Percentiles rank a stretch among this genome's conserved stretches.
Conservation (phyloP, 2,888 invertebrate species). For the Lissocephala sabroskyi region DNA sequence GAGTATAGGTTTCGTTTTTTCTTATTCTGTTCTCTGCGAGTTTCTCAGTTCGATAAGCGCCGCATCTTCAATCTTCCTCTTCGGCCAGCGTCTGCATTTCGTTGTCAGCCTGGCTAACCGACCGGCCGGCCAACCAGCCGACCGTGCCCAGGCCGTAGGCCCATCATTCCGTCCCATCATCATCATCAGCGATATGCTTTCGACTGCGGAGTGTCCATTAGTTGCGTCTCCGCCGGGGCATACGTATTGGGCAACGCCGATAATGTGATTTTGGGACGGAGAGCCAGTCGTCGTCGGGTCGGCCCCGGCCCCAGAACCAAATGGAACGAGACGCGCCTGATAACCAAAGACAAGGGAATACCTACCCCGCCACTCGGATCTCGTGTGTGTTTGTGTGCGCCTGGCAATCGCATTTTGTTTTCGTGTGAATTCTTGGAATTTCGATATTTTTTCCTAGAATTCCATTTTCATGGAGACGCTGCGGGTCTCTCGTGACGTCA, state of each 20-base stretch:
- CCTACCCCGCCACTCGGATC: constrained; percentile 35
- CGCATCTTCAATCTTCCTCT: constrained; percentile 68
- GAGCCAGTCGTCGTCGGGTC: too few species aligned
- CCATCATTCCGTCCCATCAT: too few species aligned
- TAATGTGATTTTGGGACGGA: constrained; percentile 53
- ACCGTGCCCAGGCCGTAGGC: constrained; percentile 26
- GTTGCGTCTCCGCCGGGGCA: constrained; percentile 32
- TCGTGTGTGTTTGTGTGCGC: too few species aligned
- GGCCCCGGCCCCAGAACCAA: constrained; percentile 27
- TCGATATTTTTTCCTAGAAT: constrained; percentile 69
- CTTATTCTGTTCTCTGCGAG: not conserved
- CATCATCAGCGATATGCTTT: constrained; percentile 53
- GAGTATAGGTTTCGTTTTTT: too few species aligned
- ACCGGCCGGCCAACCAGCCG: too few species aligned
- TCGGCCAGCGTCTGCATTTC: constrained; percentile 26
- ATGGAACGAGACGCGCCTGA: constrained; percentile 64
- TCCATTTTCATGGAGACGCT: constrained; percentile 26
- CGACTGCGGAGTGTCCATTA: constrained; percentile 55
- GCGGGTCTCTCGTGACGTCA: constrained; percentile 49
- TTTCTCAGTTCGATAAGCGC: constrained; percentile 61
- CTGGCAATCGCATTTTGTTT: constrained; percentile 50
- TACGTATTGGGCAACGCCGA: constrained; percentile 42
- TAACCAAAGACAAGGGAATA: constrained; percentile 67
- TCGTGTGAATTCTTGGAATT: constrained; percentile 69
- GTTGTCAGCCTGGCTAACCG: constrained; percentile 20